phyloP scores from a whole-genome alignment of 2,888 invertebrate species.

The Willowsia nigromaculata region DNA sequence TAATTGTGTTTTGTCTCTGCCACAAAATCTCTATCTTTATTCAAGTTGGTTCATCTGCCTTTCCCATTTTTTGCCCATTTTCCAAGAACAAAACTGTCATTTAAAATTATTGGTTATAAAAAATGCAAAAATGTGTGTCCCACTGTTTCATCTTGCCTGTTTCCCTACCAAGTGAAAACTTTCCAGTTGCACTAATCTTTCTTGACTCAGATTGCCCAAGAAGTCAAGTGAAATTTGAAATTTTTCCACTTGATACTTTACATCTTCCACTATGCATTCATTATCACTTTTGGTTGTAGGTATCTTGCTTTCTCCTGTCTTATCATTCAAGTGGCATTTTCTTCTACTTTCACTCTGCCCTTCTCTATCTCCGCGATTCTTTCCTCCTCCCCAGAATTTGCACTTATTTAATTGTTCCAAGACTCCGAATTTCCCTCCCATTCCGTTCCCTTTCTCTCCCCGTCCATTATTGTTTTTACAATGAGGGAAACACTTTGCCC shows the following conservation, averaged over 20 bases:
- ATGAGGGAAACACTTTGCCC: neutral
- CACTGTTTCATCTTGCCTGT: neutral
- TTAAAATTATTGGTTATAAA: neutral
- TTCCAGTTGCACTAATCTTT: neutral
- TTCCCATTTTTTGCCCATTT: too few species aligned
- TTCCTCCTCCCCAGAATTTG: neutral
- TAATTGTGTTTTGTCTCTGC: conserved; percentile 21
- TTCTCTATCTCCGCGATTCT: neutral
- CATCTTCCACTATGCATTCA: neutral
- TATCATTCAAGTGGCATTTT: too few species aligned
- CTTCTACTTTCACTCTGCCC: neutral
- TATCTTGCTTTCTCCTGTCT: too few species aligned
- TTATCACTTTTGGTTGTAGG: too few species aligned
- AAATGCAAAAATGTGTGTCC: neutral
- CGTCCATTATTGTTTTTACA: conserved; percentile 21
- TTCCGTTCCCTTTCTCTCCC: neutral
- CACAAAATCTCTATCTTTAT: neutral
- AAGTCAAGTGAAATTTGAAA: neutral
- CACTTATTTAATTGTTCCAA: conserved; percentile 39
- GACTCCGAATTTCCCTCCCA: neutral
- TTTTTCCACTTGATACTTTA: neutral
- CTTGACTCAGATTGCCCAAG: conserved; percentile 23
- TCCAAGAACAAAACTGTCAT: neutral
- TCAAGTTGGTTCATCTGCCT: neutral
- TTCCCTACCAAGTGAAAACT: neutral